A percentile compares a stretch with the other conserved stretches of the same genome.
Evolutionary conservation across 2,113 vertebrate species (phyloP).

Genomic region (Microtus richardsoni): DNA sequence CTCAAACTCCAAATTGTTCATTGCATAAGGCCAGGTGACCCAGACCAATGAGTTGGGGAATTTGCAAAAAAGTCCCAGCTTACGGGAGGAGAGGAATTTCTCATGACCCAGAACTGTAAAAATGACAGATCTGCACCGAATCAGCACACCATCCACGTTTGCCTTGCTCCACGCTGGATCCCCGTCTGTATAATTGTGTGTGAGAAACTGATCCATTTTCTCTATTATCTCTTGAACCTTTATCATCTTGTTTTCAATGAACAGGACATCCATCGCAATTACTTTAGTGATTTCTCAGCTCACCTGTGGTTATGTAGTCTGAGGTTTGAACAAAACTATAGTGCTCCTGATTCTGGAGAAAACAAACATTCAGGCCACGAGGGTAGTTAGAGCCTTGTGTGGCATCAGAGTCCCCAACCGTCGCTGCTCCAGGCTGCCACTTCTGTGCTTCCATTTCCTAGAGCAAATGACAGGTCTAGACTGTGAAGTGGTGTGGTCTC

Average conservation of each 20-base stretch:
- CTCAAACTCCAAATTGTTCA: not conserved
- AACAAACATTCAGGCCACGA: rapidly evolving
- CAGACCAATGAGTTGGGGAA: not conserved
- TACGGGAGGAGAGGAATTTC: not conserved
- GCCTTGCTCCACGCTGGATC: not conserved
- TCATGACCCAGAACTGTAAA: not conserved
- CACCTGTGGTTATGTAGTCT: not conserved
- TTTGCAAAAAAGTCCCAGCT: not conserved
- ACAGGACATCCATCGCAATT: not conserved
- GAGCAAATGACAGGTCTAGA: not conserved
- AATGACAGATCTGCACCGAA: no score
- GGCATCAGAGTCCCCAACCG: not conserved
- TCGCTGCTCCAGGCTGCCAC: not conserved
- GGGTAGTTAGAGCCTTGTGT: not conserved
- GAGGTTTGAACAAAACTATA: not conserved
- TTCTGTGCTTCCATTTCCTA: not conserved
- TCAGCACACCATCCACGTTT: not conserved
- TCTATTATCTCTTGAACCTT: not conserved
- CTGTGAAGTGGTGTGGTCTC: not conserved
- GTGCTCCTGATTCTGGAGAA: not conserved
- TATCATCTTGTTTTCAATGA: not conserved
- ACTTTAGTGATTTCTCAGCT: not conserved
- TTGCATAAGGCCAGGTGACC: not conserved
- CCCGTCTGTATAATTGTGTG: not conserved
- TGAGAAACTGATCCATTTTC: no score